Evolutionary conservation across 2,888 invertebrate genomes (phyloP).

Genomic region (Pristionchus entomophagus): DNA sequence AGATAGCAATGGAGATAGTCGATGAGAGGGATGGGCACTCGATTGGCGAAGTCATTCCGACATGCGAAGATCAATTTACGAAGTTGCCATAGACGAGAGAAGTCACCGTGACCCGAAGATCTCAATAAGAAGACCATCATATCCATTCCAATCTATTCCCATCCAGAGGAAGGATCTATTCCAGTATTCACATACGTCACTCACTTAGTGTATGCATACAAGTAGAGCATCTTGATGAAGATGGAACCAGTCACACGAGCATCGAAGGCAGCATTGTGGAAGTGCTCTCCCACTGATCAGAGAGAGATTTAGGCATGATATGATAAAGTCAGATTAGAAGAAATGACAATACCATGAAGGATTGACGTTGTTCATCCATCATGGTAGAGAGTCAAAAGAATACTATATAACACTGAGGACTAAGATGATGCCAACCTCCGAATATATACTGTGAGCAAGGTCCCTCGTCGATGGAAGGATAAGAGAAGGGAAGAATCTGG

Average conservation of each 20-base stretch:
- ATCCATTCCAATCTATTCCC: no score
- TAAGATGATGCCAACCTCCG: background rate
- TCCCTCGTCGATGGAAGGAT: conserved; percentile 46
- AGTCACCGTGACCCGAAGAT: conserved; percentile 40
- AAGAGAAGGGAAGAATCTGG: conserved; percentile 51
- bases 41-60: conserved; percentile 45
- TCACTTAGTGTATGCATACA: conserved; percentile 48
- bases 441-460: conserved; percentile 22
- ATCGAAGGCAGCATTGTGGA: conserved; percentile 56
- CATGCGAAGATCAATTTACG: conserved; percentile 51
- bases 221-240: conserved; percentile 50
- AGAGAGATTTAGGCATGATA: background rate
- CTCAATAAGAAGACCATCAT: background rate
- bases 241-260: conserved; percentile 52
- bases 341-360: background rate
- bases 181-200: background rate
- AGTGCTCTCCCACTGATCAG: conserved; percentile 47
- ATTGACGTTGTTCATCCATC: no score
- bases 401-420: background rate
- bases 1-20: conserved; percentile 52
- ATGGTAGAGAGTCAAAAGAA: no score
- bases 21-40: conserved; percentile 53
- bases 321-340: no score
- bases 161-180: background rate
- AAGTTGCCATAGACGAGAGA: conserved; percentile 50